These are phyloP conservation scores for Heliangelus exortis DNA, from an alignment of 2,797 vertebrate genomes.

Conservation along the genomic window DNA sequence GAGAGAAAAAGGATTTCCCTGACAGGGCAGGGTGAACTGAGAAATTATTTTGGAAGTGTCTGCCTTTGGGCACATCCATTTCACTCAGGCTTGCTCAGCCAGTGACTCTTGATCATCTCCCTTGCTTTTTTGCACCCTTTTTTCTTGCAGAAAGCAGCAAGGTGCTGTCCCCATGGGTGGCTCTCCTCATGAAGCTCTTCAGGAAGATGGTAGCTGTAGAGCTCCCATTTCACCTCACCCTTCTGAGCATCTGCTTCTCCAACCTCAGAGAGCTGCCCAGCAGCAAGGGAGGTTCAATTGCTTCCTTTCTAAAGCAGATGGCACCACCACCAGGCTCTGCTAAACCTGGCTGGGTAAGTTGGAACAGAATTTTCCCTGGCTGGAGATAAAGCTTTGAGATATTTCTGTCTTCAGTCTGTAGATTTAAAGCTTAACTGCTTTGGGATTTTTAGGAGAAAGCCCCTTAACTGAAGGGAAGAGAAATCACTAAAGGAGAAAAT, in stretches of 20 bases:
- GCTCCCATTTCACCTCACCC: conserved; percentile 86
- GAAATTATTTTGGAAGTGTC: neutral
- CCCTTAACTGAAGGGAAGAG: neutral
- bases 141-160: conserved; percentile 73
- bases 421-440: neutral
- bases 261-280: conserved; percentile 81
- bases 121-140: neutral
- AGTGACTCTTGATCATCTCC: neutral
- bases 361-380: neutral
- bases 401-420: neutral
- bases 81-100: neutral
- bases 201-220: conserved; percentile 86
- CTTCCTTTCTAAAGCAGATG: conserved; percentile 82
- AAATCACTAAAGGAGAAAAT: neutral
- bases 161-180: conserved; percentile 76
- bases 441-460: neutral
- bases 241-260: conserved; percentile 89
- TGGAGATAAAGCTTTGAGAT: neutral
- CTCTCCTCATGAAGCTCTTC: conserved; percentile 88
- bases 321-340: neutral
- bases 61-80: neutral
- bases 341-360: conserved; percentile 59
- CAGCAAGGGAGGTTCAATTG: conserved; percentile 81
- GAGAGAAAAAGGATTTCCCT: too few relatives aligned
- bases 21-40: neutral